phyloP scores from a whole-genome alignment of 2,113 vertebrate genomes.

The Petromus typicus region DNA sequence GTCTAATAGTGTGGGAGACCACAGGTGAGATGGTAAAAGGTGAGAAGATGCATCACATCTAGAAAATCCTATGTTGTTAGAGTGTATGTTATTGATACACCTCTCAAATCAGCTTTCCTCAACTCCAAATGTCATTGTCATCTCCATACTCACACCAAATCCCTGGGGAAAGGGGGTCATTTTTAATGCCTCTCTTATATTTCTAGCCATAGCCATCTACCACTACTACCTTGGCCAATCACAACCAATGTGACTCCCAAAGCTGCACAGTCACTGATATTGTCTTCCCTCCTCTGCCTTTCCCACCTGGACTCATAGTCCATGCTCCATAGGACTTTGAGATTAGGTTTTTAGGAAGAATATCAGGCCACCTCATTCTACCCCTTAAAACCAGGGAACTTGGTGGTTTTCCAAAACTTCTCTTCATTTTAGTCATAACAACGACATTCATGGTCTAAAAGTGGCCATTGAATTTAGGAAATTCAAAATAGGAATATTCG shows the following conservation, averaged over 20 bases:
- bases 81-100: neutral
- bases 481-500: neutral
- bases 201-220: neutral
- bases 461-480: neutral
- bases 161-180: neutral
- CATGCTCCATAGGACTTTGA: rapidly evolving
- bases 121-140: neutral
- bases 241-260: neutral
- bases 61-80: neutral
- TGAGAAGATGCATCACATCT: neutral
- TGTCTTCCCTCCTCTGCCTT: too few relatives aligned
- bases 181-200: neutral
- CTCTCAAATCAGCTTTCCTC: neutral
- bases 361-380: neutral
- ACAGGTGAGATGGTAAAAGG: neutral
- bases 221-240: neutral
- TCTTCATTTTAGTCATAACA: neutral
- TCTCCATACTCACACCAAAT: neutral
- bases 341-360: neutral
- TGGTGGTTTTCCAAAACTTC: neutral
- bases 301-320: rapidly evolving
- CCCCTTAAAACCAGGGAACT: neutral
- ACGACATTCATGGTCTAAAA: neutral
- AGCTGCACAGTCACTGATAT: neutral
- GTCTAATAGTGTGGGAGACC: too few relatives aligned